Evolutionary conservation across 2,113 vertebrate species (phyloP).

Genomic region (Labeo rohita): DNA sequence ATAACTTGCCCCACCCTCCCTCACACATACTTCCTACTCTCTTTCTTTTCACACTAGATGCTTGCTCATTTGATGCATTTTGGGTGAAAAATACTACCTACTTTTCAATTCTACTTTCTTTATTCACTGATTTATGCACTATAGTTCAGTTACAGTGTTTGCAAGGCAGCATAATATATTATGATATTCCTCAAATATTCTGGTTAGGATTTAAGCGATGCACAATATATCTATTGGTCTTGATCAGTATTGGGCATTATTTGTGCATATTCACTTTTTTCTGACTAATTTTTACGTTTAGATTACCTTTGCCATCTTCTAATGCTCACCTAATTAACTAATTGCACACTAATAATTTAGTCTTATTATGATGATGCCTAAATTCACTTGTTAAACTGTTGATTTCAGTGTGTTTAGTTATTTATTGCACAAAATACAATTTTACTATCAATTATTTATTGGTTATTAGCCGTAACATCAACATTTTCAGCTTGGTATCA

Average conservation of each 20-base stretch:
- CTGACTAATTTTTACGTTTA: neutral
- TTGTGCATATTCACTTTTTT: neutral
- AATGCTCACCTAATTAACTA: neutral
- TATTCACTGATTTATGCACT: slow-evolving; percentile 42
- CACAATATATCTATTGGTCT: neutral
- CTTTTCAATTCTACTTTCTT: slow-evolving; percentile 30
- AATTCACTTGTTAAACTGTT: neutral
- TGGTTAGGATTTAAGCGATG: neutral
- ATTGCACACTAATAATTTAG: neutral
- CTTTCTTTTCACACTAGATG: slow-evolving; percentile 38
- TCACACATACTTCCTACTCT: neutral
- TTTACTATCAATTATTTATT: neutral
- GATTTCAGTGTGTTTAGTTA: neutral
- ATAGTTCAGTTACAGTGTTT: slow-evolving; percentile 32
- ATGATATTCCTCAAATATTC: slow-evolving; percentile 1
- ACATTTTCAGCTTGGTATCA: neutral
- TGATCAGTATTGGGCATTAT: neutral
- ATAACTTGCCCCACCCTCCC: slow-evolving; percentile 39
- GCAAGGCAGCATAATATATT: neutral
- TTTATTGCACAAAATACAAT: neutral
- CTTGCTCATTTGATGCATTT: slow-evolving; percentile 22
- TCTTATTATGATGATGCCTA: neutral
- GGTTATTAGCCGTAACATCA: neutral
- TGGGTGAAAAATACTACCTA: slow-evolving; percentile 50
- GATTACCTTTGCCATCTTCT: neutral